phyloP scores from a whole-genome alignment of 1,140 invertebrate genomes.

The Colletes latitarsis region DNA sequence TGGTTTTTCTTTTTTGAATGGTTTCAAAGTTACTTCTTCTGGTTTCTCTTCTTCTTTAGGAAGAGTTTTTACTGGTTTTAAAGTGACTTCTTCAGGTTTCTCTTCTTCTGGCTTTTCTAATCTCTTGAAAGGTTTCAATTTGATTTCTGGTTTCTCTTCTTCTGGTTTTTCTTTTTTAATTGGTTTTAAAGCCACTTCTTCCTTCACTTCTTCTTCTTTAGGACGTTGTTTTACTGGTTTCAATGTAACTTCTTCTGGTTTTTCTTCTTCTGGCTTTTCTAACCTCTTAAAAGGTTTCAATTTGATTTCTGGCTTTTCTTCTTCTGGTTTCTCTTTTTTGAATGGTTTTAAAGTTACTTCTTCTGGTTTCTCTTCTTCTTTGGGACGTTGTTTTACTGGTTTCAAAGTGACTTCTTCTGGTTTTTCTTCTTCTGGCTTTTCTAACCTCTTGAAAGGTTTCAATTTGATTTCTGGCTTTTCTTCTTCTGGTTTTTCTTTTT shows the following conservation, averaged over 20 bases:
- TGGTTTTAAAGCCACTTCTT: slow-evolving; percentile 71
- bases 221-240: slow-evolving; percentile 49
- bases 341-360: slow-evolving; percentile 72
- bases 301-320: slow-evolving; percentile 68
- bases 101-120: slow-evolving; percentile 68
- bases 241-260: slow-evolving; percentile 43
- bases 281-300: slow-evolving; percentile 53
- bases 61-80: slow-evolving; percentile 65
- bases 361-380: slow-evolving; percentile 54
- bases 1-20: slow-evolving; percentile 49
- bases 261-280: slow-evolving; percentile 33
- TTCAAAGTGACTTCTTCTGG: slow-evolving; percentile 60
- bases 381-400: slow-evolving; percentile 53
- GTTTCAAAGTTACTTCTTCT: slow-evolving; percentile 28
- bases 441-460: slow-evolving; percentile 40
- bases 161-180: slow-evolving; percentile 69
- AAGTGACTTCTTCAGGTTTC: slow-evolving; percentile 34
- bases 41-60: slow-evolving; percentile 56
- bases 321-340: slow-evolving; percentile 24
- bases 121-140: slow-evolving; percentile 40
- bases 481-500: slow-evolving; percentile 6
- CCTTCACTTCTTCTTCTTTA: slow-evolving; percentile 51
- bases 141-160: slow-evolving; percentile 66
- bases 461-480: slow-evolving; percentile 53
- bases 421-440: slow-evolving; percentile 62